Evolutionary conservation across 2,888 invertebrate species (phyloP).

Genomic region (Plagiodera versicolora): DNA sequence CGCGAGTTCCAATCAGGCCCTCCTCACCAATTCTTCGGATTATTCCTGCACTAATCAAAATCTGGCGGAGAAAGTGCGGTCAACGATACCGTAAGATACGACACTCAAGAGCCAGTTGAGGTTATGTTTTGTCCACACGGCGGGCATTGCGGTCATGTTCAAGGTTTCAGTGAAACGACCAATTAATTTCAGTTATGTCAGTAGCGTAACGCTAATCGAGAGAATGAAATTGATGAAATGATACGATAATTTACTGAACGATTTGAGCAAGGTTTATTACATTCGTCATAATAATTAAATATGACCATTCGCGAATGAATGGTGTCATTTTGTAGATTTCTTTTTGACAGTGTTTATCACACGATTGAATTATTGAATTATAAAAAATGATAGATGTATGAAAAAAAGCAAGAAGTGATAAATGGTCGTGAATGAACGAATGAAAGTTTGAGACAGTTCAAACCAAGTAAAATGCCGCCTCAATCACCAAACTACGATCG

Average conservation of each 20-base stretch:
- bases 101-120: slow-evolving; percentile 5
- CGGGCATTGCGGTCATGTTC: slow-evolving; percentile 16
- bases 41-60: neutral
- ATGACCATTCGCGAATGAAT: no score
- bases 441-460: no score
- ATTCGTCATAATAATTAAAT: no score
- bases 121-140: slow-evolving; percentile 17
- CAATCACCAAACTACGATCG: no score
- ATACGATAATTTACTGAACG: neutral
- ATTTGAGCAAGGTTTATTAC: no score
- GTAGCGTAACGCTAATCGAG: slow-evolving; percentile 2
- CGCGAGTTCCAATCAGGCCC: neutral
- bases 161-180: slow-evolving; percentile 2
- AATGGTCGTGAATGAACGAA: no score
- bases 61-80: slow-evolving; percentile 17
- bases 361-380: no score
- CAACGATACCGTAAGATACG: slow-evolving; percentile 6
- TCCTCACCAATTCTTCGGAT: neutral
- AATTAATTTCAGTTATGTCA: slow-evolving; percentile 4
- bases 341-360: no score
- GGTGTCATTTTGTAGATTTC: no score
- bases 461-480: no score
- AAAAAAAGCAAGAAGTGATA: no score
- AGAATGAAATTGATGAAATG: neutral
- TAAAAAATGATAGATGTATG: no score